phyloP scores from a whole-genome alignment of 2,113 vertebrate species.

The Solea senegalensis region DNA sequence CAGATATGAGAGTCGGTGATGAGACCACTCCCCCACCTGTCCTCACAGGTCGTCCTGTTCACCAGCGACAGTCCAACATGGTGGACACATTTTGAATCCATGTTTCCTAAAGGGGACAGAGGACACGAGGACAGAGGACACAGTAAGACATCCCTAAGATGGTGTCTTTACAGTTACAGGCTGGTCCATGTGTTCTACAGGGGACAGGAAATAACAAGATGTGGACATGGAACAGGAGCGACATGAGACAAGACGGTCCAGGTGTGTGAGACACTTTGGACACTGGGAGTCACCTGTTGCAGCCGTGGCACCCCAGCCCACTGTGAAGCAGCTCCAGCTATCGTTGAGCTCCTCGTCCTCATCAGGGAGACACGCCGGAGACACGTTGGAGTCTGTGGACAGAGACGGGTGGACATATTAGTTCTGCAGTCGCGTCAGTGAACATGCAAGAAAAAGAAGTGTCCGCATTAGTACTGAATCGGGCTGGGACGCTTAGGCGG shows the following conservation, averaged over 20 bases:
- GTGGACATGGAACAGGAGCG: no score
- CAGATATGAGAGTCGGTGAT: constrained; percentile 65
- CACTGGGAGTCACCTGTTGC: constrained; percentile 31
- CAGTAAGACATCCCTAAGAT: no score
- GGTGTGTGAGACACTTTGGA: no score
- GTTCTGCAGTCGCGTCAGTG: not conserved
- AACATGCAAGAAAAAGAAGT: not conserved
- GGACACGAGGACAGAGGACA: not conserved
- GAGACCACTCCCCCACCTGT: constrained; percentile 59
- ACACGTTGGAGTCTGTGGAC: constrained; percentile 58
- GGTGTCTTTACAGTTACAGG: no score
- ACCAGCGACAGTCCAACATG: constrained; percentile 63
- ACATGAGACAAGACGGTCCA: no score
- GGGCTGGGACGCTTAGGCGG: constrained; percentile 54
- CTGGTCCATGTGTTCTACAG: no score
- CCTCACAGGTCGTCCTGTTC: constrained; percentile 48
- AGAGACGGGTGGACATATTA: not conserved
- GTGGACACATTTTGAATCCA: constrained; percentile 59
- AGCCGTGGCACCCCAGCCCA: constrained; percentile 69
- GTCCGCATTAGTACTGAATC: constrained; percentile 45
- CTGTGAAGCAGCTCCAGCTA: constrained; percentile 70
- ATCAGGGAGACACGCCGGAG: constrained; percentile 71
- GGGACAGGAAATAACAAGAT: not conserved
- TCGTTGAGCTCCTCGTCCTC: constrained; percentile 61
- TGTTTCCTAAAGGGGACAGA: constrained; percentile 19